Base-by-base conservation (phyloP, 2,797 vertebrate genomes). In the Premnoplex brunnescens region DNA sequence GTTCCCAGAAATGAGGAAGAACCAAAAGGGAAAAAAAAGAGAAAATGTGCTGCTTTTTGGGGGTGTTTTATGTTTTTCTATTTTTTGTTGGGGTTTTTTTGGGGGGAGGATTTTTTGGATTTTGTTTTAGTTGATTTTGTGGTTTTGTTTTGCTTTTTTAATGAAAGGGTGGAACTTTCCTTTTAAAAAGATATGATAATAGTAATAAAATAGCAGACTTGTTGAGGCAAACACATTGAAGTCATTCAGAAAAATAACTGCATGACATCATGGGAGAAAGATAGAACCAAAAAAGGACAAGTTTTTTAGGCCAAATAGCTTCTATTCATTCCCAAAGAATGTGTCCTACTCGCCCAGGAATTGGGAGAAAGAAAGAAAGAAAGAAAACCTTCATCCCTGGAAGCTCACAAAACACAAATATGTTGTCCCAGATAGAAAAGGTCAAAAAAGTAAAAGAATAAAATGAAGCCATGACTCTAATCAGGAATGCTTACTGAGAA, bases 201-300 rank as follows among this genome's bases (percentile, higher is more conserved):
- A 88, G 51, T 67, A 87, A 91, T 49, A 75, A 90, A 91, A 52
- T 39, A 94, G 67, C 81, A 82, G 88, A 87, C 92, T 92, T 92
- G 91, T 95, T 86, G 86, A 92, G 90, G 84, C 92, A 91, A 92
- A 95, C 77, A 85, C 86, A 85, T 94, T 96, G 92, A 94, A 96
- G 91, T 97, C 67, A 91, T 96, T 95, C 95, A 96, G 88, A 93
- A 96, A 95, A 96, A 95, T 94, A 94, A 89, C 81, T 77, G 75
- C 52, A 92, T 97, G 88, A 97, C 84, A 96, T 95, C 91, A 96
- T 95, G 77, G 91, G 86, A 94, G 88, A 96, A 95, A 94, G 86
- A 95, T 1, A 92, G 92, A 95, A 95, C 94, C 96, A 96, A 97
- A 97, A 95, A 97, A 97, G 94, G 95, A 44, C 67, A 96, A 83